Evolutionary conservation across 92 coral and sea anemone species (phyloP).

Genomic region (Zoanthus sansibaricus): DNA sequence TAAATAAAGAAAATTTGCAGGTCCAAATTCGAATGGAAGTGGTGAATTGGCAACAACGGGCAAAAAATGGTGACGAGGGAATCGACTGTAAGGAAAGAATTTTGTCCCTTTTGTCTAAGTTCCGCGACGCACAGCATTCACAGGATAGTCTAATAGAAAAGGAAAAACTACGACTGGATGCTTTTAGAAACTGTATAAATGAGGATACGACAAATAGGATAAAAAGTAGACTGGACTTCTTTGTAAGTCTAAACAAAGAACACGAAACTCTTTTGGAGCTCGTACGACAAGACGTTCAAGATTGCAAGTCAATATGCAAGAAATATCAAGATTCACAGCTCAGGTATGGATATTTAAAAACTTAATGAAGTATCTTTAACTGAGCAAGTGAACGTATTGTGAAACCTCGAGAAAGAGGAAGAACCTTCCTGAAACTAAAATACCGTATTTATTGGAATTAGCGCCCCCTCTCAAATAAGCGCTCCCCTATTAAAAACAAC

Average conservation of each 20-base stretch:
- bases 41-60: slow-evolving; percentile 83
- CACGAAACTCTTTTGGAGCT: slow-evolving; percentile 89
- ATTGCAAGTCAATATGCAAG: slow-evolving; percentile 91
- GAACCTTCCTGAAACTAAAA: no score
- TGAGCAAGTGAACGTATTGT: no score
- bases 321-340: slow-evolving; percentile 78
- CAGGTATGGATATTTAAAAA: slow-evolving; percentile 60
- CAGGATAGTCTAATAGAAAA: slow-evolving; percentile 91
- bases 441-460: no score
- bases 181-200: slow-evolving; percentile 93
- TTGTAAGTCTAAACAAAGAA: slow-evolving; percentile 82
- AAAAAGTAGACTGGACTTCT: slow-evolving; percentile 88
- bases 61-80: slow-evolving; percentile 85
- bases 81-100: slow-evolving; percentile 90
- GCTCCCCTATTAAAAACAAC: no score
- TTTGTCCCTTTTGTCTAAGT: slow-evolving; percentile 79
- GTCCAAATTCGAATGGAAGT: slow-evolving; percentile 91
- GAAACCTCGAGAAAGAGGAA: no score
- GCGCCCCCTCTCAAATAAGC: no score
- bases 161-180: slow-evolving; percentile 92
- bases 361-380: no score
- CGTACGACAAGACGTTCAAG: slow-evolving; percentile 94
- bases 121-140: slow-evolving; percentile 87
- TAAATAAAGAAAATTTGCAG: slow-evolving; percentile 34
- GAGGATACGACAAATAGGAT: slow-evolving; percentile 96